phyloP scores from a whole-genome alignment of 2,888 invertebrate species.

The Machimus atricapillus region DNA sequence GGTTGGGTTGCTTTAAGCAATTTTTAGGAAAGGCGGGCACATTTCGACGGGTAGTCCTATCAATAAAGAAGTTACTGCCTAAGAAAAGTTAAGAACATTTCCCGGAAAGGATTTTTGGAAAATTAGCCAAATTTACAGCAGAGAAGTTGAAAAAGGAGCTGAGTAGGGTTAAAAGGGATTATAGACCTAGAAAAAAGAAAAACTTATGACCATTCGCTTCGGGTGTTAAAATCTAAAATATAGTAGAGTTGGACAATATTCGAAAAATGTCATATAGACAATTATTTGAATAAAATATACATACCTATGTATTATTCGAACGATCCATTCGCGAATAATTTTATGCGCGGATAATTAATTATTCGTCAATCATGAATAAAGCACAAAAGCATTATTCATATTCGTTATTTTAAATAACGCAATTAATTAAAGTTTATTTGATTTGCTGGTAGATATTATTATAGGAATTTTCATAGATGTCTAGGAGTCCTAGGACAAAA shows the following conservation, averaged over 20 bases:
- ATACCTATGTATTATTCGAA: too few species aligned
- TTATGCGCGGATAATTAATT: too few species aligned
- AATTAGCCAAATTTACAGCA: background rate
- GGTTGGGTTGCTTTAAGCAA: background rate
- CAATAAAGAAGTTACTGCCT: background rate
- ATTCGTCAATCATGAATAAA: too few species aligned
- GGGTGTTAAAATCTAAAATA: background rate
- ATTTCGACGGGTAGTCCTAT: background rate
- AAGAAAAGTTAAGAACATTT: background rate
- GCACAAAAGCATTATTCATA: too few species aligned
- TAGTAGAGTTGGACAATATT: background rate
- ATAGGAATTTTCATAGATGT: too few species aligned
- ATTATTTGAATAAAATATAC: too few species aligned
- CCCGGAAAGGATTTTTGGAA: background rate
- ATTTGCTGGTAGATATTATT: too few species aligned
- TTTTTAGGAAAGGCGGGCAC: background rate
- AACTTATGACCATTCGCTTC: background rate
- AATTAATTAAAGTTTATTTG: too few species aligned
- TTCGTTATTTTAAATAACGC: too few species aligned
- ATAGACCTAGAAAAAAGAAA: background rate
- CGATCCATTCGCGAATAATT: too few species aligned
- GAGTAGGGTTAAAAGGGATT: background rate
- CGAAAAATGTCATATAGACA: background rate
- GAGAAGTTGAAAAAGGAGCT: background rate
- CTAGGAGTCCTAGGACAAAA: too few species aligned